Evolutionary conservation across 2,113 vertebrate genomes (phyloP), one percentile per base, ranked within the genome.

Genomic region (Scolopax mira): DNA sequence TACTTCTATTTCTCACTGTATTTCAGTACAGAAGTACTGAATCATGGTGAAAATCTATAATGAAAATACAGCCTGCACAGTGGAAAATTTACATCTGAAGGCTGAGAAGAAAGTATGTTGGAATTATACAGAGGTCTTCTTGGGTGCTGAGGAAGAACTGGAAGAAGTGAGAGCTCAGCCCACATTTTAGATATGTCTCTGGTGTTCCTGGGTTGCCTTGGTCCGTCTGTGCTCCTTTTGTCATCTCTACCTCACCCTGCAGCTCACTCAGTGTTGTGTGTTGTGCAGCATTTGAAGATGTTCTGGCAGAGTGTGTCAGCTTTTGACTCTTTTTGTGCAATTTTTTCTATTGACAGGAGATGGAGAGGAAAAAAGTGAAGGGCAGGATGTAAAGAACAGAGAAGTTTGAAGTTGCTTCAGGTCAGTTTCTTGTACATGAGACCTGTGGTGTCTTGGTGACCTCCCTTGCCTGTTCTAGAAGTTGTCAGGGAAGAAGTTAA

Each of bases 121-220:
- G 28, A 52, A 54, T 83, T 37, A 58, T 18, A 17, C 22, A 70
- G 37, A 92, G 27, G 25, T 58, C 7, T 79, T 86, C n/a, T 23
- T 46, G 31, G 18, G 13, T 90, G 37, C 54, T 37, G 23, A 37
- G 44, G 33, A 73, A 51, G 49, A 70, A 19, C 2, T 60, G 22
- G 23, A 79, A 85, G 70, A 79, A 64, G 16, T 25, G 28, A 18
- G 46, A 73, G 11, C 21, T 95, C 69, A 70, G n/a, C 3, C 4
- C 17, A 49, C 1, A 0, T 7, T 16, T 51, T 13, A 75, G n/a
- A 7, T 30, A 19, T 4, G 4, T 74, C n/a, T 69, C 27, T 37
- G 67, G 31, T 3, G 24, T 41, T 81, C 37, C 46, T 49, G 9
- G 8, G 37, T 66, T 61, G 30, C 24, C 41, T 83, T 83, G 24